Evolutionary conservation across 2,888 invertebrate species (phyloP).

Genomic region (Drosophila putrida): DNA sequence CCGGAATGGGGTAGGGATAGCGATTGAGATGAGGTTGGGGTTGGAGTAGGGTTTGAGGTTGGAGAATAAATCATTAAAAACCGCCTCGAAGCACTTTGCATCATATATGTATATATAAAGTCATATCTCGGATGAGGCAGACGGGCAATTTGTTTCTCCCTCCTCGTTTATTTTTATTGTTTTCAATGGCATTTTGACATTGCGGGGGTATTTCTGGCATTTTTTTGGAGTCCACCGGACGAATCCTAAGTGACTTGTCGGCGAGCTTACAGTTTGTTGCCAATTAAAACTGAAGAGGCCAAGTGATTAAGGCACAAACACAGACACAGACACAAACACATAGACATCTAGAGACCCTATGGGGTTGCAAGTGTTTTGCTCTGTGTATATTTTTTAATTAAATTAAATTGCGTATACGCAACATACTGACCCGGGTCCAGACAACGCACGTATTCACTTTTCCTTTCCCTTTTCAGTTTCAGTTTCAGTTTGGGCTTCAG

Average conservation of each 20-base stretch:
- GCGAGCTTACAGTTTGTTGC: slow-evolving; percentile 74
- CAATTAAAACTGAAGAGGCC: slow-evolving; percentile 80
- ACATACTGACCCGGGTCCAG: slow-evolving; percentile 28
- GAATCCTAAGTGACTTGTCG: slow-evolving; percentile 64
- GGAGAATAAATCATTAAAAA: slow-evolving; percentile 52
- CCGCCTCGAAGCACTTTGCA: slow-evolving; percentile 34
- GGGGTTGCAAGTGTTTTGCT: slow-evolving; percentile 25
- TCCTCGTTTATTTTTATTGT: slow-evolving; percentile 65
- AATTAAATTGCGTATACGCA: slow-evolving; percentile 80
- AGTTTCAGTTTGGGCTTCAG: background rate
- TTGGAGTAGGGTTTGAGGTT: background rate
- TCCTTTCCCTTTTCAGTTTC: background rate
- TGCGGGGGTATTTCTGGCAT: slow-evolving; percentile 34
- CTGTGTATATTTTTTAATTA: slow-evolving; percentile 67
- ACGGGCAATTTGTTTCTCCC: slow-evolving; percentile 32
- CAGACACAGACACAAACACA: background rate
- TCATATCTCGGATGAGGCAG: slow-evolving; percentile 49
- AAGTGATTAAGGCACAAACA: slow-evolving; percentile 67
- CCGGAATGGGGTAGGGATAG: background rate
- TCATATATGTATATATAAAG: slow-evolving; percentile 13
- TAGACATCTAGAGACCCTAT: too few relatives aligned
- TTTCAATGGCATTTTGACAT: slow-evolving; percentile 48
- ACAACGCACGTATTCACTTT: slow-evolving; percentile 56
- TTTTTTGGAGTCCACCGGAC: slow-evolving; percentile 51
- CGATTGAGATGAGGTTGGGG: background rate